Evolutionary conservation across 2,888 invertebrate species (phyloP).

Genomic region (Yponomeuta evonymella): DNA sequence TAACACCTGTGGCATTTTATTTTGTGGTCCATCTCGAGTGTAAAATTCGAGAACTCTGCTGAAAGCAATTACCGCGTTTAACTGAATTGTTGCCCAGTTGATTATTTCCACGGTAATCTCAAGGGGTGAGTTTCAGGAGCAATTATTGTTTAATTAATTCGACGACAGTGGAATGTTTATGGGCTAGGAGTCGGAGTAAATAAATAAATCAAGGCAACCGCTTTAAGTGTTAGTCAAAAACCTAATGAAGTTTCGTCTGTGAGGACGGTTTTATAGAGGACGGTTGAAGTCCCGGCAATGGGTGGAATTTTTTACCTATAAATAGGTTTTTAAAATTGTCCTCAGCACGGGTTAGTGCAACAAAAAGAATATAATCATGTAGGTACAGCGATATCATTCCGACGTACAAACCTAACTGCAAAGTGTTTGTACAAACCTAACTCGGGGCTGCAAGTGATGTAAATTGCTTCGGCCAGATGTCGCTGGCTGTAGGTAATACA

Average conservation of each 20-base stretch:
- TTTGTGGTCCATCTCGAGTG: background rate
- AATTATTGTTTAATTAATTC: constrained; percentile 2
- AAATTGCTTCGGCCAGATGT: too few relatives aligned
- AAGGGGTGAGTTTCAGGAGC: background rate
- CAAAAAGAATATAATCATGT: too few relatives aligned
- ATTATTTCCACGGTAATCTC: constrained; percentile 7
- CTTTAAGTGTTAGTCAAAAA: background rate
- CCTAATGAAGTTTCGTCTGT: background rate
- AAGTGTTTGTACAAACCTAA: too few relatives aligned
- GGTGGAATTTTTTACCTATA: too few relatives aligned
- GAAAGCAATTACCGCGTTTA: constrained; percentile 12
- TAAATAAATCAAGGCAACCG: background rate
- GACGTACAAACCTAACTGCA: too few relatives aligned
- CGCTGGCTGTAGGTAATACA: too few relatives aligned
- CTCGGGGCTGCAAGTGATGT: too few relatives aligned
- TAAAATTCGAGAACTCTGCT: constrained; percentile 11
- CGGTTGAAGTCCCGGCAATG: too few relatives aligned
- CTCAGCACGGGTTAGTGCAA: too few relatives aligned
- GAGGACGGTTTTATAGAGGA: background rate
- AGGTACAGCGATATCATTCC: too few relatives aligned
- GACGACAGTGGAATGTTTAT: constrained; percentile 1
- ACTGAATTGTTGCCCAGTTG: constrained; percentile 8
- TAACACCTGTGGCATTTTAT: background rate
- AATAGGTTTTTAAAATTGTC: too few relatives aligned
- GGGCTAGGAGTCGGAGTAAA: background rate